Base-by-base conservation (phyloP, 2,797 vertebrate genomes). In the Spinus pinus region DNA sequence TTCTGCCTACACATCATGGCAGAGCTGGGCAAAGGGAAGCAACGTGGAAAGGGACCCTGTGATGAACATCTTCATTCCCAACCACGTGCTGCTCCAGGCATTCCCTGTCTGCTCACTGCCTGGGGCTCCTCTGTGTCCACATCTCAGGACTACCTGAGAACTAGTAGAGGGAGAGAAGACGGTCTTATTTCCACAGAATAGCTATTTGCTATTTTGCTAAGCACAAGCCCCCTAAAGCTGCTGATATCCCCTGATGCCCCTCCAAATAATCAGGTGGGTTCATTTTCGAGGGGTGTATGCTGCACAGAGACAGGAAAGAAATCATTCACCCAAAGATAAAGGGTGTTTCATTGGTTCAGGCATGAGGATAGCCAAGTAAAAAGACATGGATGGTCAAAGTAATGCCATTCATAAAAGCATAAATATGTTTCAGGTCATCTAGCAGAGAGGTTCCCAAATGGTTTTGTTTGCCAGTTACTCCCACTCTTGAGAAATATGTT, bases 81-180 rank as follows among this genome's bases (percentile, higher is more conserved):
- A 11, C 1, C 35, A 37, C 0, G 0, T 13, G 6, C 2, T 53
- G 33, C 49, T 46, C 19, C 20, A 50, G 53, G 15, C 12, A 47
- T 25, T 53, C 61, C 51, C 66, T 37, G 16, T 30, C 53, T 81
- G 65, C 65, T 78, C 58, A 24, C 13, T 39, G 47, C 28, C 69
- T 28, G 53, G 15, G 15, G 28, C 39, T 71, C 49, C 33, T 69
- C 58, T 31, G 39, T 3, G 3, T 9, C 65, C 7, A 3, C 25
- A n/a, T 27, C 65, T 58, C 69, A 64, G 37, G 23, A 60, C 53
- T 44, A 15, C 6, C 46, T 41, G 23, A 88, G 56, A 83, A 60
- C 41, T 23, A 71, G 10, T 0, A 61, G 24, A 93, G 18, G 24
- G 27, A 79, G 16, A 65, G 41, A 79, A 64, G 30, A 49, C 22